Evolutionary conservation across 2,888 invertebrate species (phyloP), one percentile per base, ranked within the genome.

Genomic region (Chloroclysta siterata): DNA sequence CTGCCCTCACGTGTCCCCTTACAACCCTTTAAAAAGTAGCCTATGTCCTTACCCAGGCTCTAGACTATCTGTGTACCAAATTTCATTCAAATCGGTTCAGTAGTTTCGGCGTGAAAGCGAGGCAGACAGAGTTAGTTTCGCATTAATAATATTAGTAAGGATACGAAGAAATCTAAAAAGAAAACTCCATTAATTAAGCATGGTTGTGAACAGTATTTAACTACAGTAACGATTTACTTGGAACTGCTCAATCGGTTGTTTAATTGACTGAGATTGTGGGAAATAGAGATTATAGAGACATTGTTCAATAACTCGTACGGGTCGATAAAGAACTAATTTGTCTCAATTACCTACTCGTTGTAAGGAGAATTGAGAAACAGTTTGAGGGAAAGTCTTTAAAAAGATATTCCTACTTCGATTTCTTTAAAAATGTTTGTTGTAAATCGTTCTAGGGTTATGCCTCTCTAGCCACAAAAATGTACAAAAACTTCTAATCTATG

Each of bases 221-320:
- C 15, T 42, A 58, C 51, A 58, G 60, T 48, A 63, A 56, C 52
- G 28, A 56, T 41, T 60, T 68, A 68, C 50, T 46, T 44, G 42
- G 66, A 68, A 72, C 56, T 61, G 60, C 48, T 67, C 66, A 65
- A 68, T 72, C 65, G 62, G 63, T 66, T 14, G 62, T 66, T 48
- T 72, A 67, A 70, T 69, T 71, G 46, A 15, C 55, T 50, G 62
- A 46, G 58, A 68, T 63, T 65, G 69, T 65, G 65, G 65, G 66
- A 66, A 63, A 65, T 50, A 63, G 46, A 65, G 58, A 55, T 53
- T 60, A 66, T 50, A 63, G 46, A 65, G 58, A 55, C 55, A 63
- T 66, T 69, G 69, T 66, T 65, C 10, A 52, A 50, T 6, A 28
- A 53, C 46, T 42, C 41, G 50, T 42, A 51, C 17, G 22, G 36